phyloP scores from a whole-genome alignment of 2,797 vertebrate species.

The Enoplosus armatus region DNA sequence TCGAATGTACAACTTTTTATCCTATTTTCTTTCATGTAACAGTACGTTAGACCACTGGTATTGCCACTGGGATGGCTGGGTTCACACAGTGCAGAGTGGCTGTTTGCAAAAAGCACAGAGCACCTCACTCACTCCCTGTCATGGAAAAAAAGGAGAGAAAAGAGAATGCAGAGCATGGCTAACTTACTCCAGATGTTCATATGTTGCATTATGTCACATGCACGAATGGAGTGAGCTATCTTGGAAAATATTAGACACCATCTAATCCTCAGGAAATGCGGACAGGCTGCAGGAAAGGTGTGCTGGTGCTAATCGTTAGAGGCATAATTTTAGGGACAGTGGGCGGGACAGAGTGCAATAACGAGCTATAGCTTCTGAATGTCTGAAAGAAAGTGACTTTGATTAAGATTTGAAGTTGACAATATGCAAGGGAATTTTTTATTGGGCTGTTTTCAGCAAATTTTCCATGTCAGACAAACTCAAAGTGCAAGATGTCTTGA shows the following conservation, averaged over 20 bases:
- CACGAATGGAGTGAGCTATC: conserved; percentile 70
- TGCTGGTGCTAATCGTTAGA: conserved; percentile 49
- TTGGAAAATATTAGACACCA: conserved; percentile 78
- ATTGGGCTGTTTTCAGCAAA: not conserved
- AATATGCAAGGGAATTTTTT: not conserved
- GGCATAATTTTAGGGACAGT: conserved; percentile 42
- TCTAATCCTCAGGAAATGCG: conserved; percentile 76
- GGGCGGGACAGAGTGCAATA: conserved; percentile 2
- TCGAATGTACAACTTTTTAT: not conserved
- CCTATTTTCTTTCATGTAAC: not conserved
- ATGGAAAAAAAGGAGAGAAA: conserved; percentile 18
- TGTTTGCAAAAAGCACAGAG: conserved; percentile 37
- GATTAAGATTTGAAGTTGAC: conserved; percentile 3
- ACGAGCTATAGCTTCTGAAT: not conserved
- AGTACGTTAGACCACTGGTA: conserved; percentile 7
- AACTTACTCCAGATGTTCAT: conserved; percentile 80
- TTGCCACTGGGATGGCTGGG: conserved; percentile 26
- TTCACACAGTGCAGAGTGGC: conserved; percentile 38
- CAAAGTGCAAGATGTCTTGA: conserved; percentile 22
- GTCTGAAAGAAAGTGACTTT: conserved; percentile 11
- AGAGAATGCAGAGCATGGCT: conserved; percentile 49
- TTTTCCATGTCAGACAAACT: conserved; percentile 34
- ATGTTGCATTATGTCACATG: conserved; percentile 80
- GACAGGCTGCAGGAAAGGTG: conserved; percentile 65
- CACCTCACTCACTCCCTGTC: conserved; percentile 35